These are phyloP conservation scores for Champsocephalus gunnari DNA, from an alignment of 2,797 vertebrate genomes.

Conservation along the genomic window DNA sequence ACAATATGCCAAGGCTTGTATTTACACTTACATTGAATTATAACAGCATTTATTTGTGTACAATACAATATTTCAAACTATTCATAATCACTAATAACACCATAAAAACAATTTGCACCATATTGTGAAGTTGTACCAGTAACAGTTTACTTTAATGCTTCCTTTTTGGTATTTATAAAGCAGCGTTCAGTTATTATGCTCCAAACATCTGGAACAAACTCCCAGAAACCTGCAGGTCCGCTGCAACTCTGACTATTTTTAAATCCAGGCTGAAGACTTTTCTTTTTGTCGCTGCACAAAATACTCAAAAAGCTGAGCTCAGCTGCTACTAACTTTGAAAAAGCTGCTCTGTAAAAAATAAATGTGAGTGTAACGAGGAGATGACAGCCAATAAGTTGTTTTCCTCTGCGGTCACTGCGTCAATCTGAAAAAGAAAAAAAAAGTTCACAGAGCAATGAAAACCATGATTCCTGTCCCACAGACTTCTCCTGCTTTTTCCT, in stretches of 20 bases:
- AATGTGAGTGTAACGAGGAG: background rate
- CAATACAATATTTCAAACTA: background rate
- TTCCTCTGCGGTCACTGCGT: constrained; percentile 9
- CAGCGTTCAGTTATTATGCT: too few species aligned
- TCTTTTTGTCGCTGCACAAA: background rate
- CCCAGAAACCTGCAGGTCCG: too few species aligned
- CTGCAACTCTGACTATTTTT: too few species aligned
- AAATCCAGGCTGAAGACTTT: too few species aligned
- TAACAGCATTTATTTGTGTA: constrained; percentile 20
- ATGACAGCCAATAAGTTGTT: background rate
- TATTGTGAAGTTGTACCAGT: background rate
- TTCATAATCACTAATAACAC: background rate
- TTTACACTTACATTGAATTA: constrained; percentile 27
- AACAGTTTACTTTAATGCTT: background rate
- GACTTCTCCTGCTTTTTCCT: constrained; percentile 66
- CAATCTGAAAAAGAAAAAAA: constrained; percentile 62
- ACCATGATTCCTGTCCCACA: constrained; percentile 49
- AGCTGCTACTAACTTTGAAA: constrained; percentile 15
- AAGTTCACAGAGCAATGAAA: constrained; percentile 36
- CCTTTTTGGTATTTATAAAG: background rate
- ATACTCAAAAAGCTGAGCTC: constrained; percentile 26
- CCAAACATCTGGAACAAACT: too few species aligned
- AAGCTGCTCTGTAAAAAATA: constrained; percentile 38
- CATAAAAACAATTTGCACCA: constrained; percentile 1
- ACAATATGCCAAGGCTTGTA: constrained; percentile 1